These are phyloP conservation scores for Leucoraja ocellata DNA, from an alignment of 2,797 vertebrate species.

Conservation along the genomic window DNA sequence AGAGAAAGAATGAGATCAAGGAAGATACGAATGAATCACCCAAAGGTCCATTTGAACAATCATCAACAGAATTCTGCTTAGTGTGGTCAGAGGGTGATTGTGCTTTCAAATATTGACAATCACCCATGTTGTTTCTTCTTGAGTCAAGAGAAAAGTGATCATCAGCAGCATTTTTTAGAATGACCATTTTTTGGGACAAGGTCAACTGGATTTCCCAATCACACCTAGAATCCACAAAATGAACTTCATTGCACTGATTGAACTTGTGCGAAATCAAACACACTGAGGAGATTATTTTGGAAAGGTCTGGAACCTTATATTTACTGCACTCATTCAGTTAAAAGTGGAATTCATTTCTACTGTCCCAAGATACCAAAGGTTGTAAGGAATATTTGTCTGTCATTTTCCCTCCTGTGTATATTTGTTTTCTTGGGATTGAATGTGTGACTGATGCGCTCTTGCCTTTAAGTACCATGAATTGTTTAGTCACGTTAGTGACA, in stretches of 20 bases:
- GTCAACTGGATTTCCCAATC: background rate
- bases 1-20: background rate
- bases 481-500: background rate
- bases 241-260: background rate
- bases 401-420: background rate
- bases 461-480: background rate
- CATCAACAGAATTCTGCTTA: background rate
- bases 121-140: background rate
- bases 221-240: no score
- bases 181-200: background rate
- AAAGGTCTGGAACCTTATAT: background rate
- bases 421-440: background rate
- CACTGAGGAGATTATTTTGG: background rate
- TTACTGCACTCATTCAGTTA: constrained; percentile 3
- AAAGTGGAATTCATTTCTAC: background rate
- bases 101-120: background rate
- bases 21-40: background rate
- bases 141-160: background rate
- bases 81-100: background rate
- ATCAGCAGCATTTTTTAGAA: background rate
- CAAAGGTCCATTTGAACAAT: background rate
- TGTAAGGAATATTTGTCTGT: background rate
- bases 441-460: background rate
- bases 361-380: background rate
- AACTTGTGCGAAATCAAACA: background rate